These are phyloP conservation scores for Drosophila phalerata DNA, from an alignment of 2,888 invertebrate genomes.

Conservation along the genomic window DNA sequence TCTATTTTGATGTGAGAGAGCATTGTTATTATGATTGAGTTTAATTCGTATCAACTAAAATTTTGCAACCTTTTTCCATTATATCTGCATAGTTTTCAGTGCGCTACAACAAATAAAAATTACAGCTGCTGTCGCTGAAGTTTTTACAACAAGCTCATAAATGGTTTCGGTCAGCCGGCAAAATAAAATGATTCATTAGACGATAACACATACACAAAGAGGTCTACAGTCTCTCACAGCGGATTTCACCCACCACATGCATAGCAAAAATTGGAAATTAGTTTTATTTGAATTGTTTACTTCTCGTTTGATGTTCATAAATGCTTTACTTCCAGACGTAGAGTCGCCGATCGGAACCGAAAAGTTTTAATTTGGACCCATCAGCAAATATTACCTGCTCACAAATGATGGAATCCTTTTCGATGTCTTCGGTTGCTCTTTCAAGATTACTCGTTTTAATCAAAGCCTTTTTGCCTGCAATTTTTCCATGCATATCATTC, in stretches of 20 bases:
- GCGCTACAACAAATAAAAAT: slow-evolving; percentile 2
- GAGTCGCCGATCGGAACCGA: not conserved
- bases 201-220: slow-evolving; percentile 4
- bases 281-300: not conserved
- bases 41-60: slow-evolving; percentile 41
- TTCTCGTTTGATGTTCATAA: not conserved
- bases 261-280: not conserved
- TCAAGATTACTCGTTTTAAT: not conserved
- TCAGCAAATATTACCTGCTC: not conserved
- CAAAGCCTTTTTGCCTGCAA: not conserved
- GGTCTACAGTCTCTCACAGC: not conserved
- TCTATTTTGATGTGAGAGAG: slow-evolving; percentile 7
- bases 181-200: slow-evolving; percentile 34
- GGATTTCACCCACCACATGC: not conserved
- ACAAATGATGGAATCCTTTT: not conserved
- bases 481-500: not conserved
- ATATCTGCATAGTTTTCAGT: not conserved
- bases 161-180: slow-evolving; percentile 20
- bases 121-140: slow-evolving; percentile 2
- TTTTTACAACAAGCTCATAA: slow-evolving; percentile 8
- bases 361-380: not conserved
- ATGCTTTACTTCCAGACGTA: not conserved
- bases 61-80: slow-evolving; percentile 37
- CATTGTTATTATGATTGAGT: slow-evolving; percentile 43
- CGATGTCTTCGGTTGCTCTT: not conserved